A percentile compares a stretch with the other conserved stretches of the same genome.
Conservation (phyloP, 2,888 invertebrate genomes). For the Hydropsyche betteni region DNA sequence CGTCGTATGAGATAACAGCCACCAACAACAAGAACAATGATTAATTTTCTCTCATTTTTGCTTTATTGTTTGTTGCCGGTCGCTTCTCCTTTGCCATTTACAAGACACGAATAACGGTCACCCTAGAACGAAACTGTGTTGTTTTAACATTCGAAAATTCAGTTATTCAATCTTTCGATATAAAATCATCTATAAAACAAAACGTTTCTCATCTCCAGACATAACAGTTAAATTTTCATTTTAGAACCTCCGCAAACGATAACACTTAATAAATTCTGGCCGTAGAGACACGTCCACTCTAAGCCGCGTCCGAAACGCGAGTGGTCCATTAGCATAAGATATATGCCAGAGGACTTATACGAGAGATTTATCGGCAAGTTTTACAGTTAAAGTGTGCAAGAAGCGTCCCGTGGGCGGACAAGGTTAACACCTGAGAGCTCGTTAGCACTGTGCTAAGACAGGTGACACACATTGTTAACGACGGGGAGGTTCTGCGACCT, state of each 20-base stretch:
- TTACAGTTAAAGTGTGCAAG: conserved; percentile 43
- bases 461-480: conserved; percentile 34
- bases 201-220: conserved; percentile 3
- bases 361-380: conserved; percentile 41
- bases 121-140: too few relatives aligned
- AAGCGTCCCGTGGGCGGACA: conserved; percentile 31
- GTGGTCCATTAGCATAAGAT: conserved; percentile 45
- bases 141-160: too few relatives aligned
- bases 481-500: conserved; percentile 5
- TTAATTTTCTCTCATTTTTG: too few relatives aligned
- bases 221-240: neutral
- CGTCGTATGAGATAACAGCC: too few relatives aligned
- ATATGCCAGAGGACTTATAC: conserved; percentile 40
- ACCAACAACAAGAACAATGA: too few relatives aligned
- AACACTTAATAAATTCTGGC: too few relatives aligned
- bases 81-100: too few relatives aligned
- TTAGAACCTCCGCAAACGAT: too few relatives aligned
- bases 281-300: conserved; percentile 5
- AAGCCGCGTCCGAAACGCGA: conserved; percentile 6
- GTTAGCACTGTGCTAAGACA: conserved; percentile 10
- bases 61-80: too few relatives aligned
- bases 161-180: too few relatives aligned
- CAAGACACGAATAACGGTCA: too few relatives aligned
- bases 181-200: too few relatives aligned
- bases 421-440: conserved; percentile 21